Conservation (phyloP, 2,888 invertebrate species). For the Cinara cedri region DNA sequence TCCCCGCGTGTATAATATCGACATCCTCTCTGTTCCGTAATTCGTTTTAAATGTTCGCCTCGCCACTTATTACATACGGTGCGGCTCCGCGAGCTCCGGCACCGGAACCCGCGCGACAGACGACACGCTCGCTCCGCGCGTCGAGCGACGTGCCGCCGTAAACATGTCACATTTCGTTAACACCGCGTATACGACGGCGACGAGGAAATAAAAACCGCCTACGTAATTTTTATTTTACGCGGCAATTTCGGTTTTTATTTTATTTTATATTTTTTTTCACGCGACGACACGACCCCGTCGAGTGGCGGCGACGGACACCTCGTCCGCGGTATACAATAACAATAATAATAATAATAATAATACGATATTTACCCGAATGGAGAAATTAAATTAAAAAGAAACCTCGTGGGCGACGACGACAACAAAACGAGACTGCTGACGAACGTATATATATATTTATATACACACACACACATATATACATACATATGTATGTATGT, state of each 20-base stretch:
- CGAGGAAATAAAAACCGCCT: constrained; percentile 25
- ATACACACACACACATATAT: too few relatives aligned
- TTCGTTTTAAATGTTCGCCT: too few relatives aligned
- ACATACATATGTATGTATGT: too few relatives aligned
- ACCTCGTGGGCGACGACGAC: background rate
- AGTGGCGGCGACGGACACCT: background rate
- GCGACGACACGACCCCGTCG: constrained; percentile 2
- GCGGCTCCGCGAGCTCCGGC: too few relatives aligned
- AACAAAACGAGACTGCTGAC: background rate
- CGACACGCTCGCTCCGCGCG: background rate
- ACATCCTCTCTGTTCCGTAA: too few relatives aligned
- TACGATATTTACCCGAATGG: background rate
- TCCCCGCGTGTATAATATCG: too few relatives aligned
- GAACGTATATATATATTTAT: too few relatives aligned
- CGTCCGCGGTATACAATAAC: too few relatives aligned
- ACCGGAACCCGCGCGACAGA: background rate
- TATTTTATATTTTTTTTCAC: constrained; percentile 22
- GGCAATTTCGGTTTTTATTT: too few relatives aligned
- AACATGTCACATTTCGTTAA: constrained; percentile 56
- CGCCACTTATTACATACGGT: too few relatives aligned
- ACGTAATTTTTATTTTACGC: constrained; percentile 40
- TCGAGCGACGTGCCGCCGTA: constrained; percentile 20
- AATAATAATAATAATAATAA: background rate
- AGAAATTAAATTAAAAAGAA: background rate
- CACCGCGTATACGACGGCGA: constrained; percentile 12